Evolutionary conservation across 92 coral and sea anemone species (phyloP).

Genomic region (Bergia puertoricense): DNA sequence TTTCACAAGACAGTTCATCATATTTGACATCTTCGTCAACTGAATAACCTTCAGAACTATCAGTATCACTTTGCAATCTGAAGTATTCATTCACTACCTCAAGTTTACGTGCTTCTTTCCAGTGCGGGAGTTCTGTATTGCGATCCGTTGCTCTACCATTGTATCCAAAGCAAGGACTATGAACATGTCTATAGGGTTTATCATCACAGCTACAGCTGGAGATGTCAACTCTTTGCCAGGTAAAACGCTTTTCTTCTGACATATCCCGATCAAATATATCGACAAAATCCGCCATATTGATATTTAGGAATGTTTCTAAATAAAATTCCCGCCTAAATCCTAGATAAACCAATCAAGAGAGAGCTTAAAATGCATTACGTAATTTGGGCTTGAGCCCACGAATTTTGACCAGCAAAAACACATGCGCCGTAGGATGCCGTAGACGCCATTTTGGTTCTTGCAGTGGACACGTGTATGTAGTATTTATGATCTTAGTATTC

Average conservation of each 20-base stretch:
- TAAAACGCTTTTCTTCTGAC: slow-evolving; percentile 23
- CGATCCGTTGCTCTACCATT: slow-evolving; percentile 70
- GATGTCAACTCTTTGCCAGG: slow-evolving; percentile 59
- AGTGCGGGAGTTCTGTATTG: slow-evolving; percentile 65
- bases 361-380: too few relatives aligned
- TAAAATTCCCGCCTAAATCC: slow-evolving; percentile 2
- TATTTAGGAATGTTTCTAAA: neutral
- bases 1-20: too few relatives aligned
- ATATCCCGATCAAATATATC: neutral
- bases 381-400: neutral
- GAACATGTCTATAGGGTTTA: slow-evolving; percentile 71
- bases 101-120: slow-evolving; percentile 47
- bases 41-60: too few relatives aligned
- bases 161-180: slow-evolving; percentile 68
- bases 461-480: neutral
- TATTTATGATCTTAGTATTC: neutral
- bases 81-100: too few relatives aligned
- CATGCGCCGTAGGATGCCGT: neutral
- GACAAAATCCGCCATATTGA: neutral
- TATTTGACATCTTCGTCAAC: too few relatives aligned
- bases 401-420: neutral
- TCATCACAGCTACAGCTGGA: slow-evolving; percentile 62
- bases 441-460: slow-evolving; percentile 1
- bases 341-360: neutral
- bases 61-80: too few relatives aligned